These are phyloP conservation scores for Drosophila birchii DNA, from an alignment of 2,888 invertebrate species.

Conservation along the genomic window DNA sequence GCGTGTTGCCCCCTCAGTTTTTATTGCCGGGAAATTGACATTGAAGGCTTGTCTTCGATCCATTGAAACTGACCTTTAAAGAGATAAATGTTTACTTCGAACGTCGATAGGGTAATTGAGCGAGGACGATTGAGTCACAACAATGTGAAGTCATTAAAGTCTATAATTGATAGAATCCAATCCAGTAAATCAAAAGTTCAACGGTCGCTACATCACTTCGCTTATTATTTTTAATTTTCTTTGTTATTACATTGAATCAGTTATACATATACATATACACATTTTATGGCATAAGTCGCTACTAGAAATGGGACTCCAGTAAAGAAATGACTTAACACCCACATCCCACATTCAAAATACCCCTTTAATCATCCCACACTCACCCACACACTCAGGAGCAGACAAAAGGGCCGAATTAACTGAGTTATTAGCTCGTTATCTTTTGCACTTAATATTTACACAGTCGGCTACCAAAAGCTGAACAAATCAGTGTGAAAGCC, in stretches of 20 bases:
- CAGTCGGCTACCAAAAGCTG: slow-evolving; percentile 61
- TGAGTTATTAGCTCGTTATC: slow-evolving; percentile 80
- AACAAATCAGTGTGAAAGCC: slow-evolving; percentile 35
- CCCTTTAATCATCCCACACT: background rate
- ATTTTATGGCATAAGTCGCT: background rate
- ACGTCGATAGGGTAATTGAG: slow-evolving; percentile 30
- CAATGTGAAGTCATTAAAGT: background rate
- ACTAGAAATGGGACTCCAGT: background rate
- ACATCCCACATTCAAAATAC: background rate
- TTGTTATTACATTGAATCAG: background rate
- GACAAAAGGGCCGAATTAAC: slow-evolving; percentile 50
- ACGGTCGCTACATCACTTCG: background rate
- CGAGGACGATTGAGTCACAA: slow-evolving; percentile 1
- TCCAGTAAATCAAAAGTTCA: background rate
- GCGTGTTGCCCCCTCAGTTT: slow-evolving; percentile 67
- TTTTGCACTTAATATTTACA: slow-evolving; percentile 74
- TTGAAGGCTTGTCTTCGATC: slow-evolving; percentile 44
- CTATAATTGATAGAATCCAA: background rate
- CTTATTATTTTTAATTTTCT: background rate
- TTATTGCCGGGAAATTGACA: slow-evolving; percentile 66
- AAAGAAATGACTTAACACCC: background rate
- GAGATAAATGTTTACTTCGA: slow-evolving; percentile 7
- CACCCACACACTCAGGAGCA: slow-evolving; percentile 1
- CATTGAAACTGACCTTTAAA: slow-evolving; percentile 40
- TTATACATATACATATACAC: background rate